A percentile compares a stretch with the other conserved stretches of the same genome.
phyloP scores from a whole-genome alignment of 1,140 invertebrate species.

The Tetraneura akinire region DNA sequence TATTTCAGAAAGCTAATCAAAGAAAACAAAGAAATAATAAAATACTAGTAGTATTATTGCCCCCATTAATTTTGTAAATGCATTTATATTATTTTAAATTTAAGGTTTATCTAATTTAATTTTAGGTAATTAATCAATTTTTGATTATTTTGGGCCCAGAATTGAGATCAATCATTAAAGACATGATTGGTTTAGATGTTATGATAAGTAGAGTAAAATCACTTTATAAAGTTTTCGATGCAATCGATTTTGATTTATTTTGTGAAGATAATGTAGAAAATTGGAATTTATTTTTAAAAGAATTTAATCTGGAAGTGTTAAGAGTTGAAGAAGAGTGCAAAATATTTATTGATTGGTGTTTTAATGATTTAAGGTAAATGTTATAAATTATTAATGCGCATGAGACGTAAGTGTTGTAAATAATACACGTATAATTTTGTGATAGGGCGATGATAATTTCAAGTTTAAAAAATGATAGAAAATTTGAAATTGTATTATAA shows the following conservation, averaged over 20 bases:
- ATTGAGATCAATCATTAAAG: constrained; percentile 42
- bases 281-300: constrained; percentile 45
- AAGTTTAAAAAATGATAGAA: no score
- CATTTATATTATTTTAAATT: no score
- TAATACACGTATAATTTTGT: not conserved
- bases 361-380: constrained; percentile 33
- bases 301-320: constrained; percentile 40
- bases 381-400: not conserved
- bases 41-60: no score
- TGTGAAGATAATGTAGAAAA: constrained; percentile 46
- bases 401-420: not conserved
- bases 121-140: constrained; percentile 36
- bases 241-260: constrained; percentile 45
- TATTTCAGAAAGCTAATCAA: no score
- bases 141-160: constrained; percentile 37
- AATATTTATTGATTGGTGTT: constrained; percentile 42
- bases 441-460: no score
- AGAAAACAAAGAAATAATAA: no score
- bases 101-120: no score
- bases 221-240: constrained; percentile 35
- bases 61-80: no score
- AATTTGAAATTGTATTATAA: no score
- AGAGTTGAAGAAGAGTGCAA: constrained; percentile 43
- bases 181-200: constrained; percentile 38
- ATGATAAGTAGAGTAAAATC: constrained; percentile 41